phyloP scores from a whole-genome alignment of 2,113 vertebrate genomes.

The Chionomys nivalis region DNA sequence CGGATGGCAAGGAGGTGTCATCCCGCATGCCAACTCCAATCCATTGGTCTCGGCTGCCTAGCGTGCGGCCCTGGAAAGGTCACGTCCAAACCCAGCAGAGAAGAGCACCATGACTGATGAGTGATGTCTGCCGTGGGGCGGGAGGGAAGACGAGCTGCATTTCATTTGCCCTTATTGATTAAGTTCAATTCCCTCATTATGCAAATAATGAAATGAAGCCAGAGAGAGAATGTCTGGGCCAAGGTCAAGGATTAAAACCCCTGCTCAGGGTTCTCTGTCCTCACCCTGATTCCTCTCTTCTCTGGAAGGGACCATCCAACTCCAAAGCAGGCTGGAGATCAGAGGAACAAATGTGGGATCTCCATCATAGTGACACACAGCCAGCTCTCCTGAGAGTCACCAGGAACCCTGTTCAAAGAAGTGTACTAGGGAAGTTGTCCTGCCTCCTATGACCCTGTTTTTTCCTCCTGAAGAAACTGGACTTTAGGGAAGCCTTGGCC shows the following conservation, averaged over 20 bases:
- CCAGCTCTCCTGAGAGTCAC: not conserved
- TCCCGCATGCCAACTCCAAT: constrained; percentile 57
- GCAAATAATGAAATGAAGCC: constrained; percentile 8
- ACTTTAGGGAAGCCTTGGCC: constrained; percentile 50
- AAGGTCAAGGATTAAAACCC: constrained; percentile 38
- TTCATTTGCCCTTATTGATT: not conserved
- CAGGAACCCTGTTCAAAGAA: not conserved
- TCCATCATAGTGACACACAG: not conserved
- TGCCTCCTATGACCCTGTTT: not conserved
- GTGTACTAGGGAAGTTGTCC: not conserved
- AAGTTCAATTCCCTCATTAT: not conserved
- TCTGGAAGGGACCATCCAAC: not conserved
- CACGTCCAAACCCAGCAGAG: constrained; percentile 70
- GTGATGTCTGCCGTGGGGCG: constrained; percentile 56
- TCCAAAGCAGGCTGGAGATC: constrained; percentile 26
- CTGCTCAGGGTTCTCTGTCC: not conserved
- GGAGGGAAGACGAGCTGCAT: not conserved
- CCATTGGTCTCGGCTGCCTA: constrained; percentile 58
- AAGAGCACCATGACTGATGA: constrained; percentile 63
- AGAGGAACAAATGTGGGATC: not conserved
- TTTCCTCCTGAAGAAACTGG: constrained; percentile 53
- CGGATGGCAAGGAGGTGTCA: constrained; percentile 60
- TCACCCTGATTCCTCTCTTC: not conserved
- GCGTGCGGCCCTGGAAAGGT: constrained; percentile 42
- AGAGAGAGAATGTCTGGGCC: not conserved